These are phyloP conservation scores for Margaritifera margaritifera DNA, from an alignment of 2,888 invertebrate genomes.

Conservation along the genomic window DNA sequence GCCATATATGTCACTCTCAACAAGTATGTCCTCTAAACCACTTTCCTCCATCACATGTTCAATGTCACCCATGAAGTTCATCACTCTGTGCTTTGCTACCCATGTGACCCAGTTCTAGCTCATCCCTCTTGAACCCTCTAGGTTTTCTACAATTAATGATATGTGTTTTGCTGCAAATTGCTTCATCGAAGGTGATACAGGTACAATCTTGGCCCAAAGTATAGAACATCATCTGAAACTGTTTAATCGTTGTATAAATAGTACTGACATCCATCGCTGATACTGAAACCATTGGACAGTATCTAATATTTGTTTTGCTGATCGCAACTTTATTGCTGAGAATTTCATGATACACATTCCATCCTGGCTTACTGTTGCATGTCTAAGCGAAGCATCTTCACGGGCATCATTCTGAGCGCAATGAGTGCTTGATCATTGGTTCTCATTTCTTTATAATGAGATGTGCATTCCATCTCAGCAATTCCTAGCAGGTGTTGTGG, in stretches of 20 bases:
- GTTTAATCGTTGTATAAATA: constrained; percentile 15
- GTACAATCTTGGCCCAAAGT: constrained; percentile 16
- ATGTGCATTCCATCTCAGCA: not conserved
- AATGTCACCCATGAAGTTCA: constrained; percentile 22
- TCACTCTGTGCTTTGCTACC: constrained; percentile 21
- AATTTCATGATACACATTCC: constrained; percentile 6
- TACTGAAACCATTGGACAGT: constrained; percentile 11
- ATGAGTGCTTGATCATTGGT: not conserved
- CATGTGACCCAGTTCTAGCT: constrained; percentile 22
- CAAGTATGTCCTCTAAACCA: not conserved
- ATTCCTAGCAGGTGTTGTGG: too few species aligned
- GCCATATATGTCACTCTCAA: constrained; percentile 13
- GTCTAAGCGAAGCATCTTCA: not conserved
- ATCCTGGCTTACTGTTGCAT: not conserved
- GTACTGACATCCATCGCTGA: constrained; percentile 16
- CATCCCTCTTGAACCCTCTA: constrained; percentile 15
- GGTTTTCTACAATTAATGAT: constrained; percentile 18
- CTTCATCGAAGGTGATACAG: constrained; percentile 19
- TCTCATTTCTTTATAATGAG: not conserved
- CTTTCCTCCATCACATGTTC: constrained; percentile 6
- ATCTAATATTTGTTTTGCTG: constrained; percentile 9
- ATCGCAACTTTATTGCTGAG: constrained; percentile 1
- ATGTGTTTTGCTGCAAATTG: constrained; percentile 26
- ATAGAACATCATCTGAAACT: constrained; percentile 12
- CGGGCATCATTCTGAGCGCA: not conserved